These are phyloP conservation scores for Glaucomys volans DNA, from an alignment of 2,113 vertebrate genomes.

Conservation along the genomic window DNA sequence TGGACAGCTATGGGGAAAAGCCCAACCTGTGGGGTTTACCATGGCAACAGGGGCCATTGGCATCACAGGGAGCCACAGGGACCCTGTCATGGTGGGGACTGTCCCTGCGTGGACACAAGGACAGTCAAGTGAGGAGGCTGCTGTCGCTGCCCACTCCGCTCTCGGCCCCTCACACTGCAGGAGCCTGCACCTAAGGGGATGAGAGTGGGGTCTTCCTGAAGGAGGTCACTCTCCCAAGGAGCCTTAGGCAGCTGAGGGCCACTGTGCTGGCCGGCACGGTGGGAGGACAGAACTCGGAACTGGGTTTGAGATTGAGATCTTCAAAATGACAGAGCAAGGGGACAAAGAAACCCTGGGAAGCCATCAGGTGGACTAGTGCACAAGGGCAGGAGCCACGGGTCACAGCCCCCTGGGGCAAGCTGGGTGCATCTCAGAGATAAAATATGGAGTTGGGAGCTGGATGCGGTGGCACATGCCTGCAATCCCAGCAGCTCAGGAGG, in stretches of 20 bases:
- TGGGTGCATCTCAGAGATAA: not conserved
- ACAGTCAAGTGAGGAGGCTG: too few relatives aligned
- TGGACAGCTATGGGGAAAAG: not conserved
- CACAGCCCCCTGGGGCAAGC: not conserved
- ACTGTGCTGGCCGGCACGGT: not conserved
- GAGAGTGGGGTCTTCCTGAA: not conserved
- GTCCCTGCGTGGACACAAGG: not conserved
- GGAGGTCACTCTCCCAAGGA: not conserved
- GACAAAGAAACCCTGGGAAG: not conserved
- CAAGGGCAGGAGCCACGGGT: not conserved
- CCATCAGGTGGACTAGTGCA: not conserved
- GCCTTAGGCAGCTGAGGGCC: not conserved
- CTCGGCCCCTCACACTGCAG: too few relatives aligned
- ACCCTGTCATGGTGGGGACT: not conserved
- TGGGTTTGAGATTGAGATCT: not conserved
- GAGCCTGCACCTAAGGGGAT: not conserved
- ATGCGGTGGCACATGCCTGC: accelerated
- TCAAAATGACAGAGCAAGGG: not conserved
- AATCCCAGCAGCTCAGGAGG: too few relatives aligned
- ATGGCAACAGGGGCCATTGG: not conserved
- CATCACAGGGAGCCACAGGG: not conserved
- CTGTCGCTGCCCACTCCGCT: not conserved
- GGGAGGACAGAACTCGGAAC: not conserved
- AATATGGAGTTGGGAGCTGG: too few relatives aligned
- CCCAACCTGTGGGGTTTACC: not conserved